Base-by-base conservation (phyloP, 2,113 vertebrate genomes). In the Penelope pileata region DNA sequence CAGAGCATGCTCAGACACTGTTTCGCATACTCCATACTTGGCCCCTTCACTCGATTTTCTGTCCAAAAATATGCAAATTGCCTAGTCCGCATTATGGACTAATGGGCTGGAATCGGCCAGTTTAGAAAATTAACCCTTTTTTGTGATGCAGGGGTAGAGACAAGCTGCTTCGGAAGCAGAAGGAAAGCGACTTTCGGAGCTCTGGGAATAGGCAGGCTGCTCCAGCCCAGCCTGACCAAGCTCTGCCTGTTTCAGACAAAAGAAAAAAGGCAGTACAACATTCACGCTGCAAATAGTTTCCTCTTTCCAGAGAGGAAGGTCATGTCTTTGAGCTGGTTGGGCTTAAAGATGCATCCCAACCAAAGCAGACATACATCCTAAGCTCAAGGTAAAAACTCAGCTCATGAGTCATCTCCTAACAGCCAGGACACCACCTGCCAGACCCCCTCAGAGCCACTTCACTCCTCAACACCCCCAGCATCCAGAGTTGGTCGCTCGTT, bases 51-150 rank as follows among this genome's bases (percentile, higher is more conserved):
- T 92, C 32, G 6, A 83, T 94, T 97, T 97, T 96, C 91, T 82
- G 94, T 94, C 94, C 96, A 96, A 97, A 97, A 97, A 48, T 97
- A 96, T 96, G 91, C 89, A 97, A 97, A 97, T 93, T 97, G 95
- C 95, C 94, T 97, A 96, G 81, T 96, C 80, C 58, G 58, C 86
- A 97, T 94, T 97, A 95, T 73, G 97, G 97, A 96, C 94, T 91
- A 97, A 97, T 51, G 87, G 95, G 79, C 64, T 97, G 86, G 77
- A 97, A 96, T 90, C 13, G 26, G 91, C 81, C 90, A 79, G 83
- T 84, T 74, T 87, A 83, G 96, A 47, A 86, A 72, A 63, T 97
- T 97, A 97, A 97, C 97, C 94, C 96, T 96, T 97, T 21, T 63
- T 70, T 19, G 56, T 0, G 9, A 50, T 9, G 48, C 32, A 56